Evolutionary conservation across 2,888 invertebrate species (phyloP), one percentile per base, ranked within the genome.

Genomic region (Lypha dubia): DNA sequence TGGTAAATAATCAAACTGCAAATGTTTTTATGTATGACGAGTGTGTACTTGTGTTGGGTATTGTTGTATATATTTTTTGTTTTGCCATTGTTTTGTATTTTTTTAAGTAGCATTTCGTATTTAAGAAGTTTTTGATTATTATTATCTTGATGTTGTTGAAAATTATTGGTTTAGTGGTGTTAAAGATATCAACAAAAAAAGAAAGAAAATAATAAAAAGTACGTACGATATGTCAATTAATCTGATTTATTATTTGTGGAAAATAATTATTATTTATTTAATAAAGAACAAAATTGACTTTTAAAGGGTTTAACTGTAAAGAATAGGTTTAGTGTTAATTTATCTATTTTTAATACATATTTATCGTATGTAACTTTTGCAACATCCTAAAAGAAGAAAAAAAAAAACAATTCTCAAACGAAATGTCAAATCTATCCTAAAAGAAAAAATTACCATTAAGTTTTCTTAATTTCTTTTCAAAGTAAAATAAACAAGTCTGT

Each of bases 131-230:
- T 35, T 65, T n/a, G n/a, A n/a, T n/a, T n/a, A n/a, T n/a, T n/a
- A n/a, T n/a, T 79, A 56, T 81, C 56, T 24, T 62, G 35, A 70
- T 62, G 62, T 41, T 81, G 81, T 38, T 17, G 75, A 56, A 76
- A 82, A 82, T 82, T 65, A 76, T 82, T 76, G 56, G 75, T 82
- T 82, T 77, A 62, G 74, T 84, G 81, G 81, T 81, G 84, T 81
- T 81, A 53, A 84, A 67, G 58, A 63, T 35, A n/a, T n/a, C n/a
- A n/a, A n/a, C n/a, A n/a, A n/a, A n/a, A n/a, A n/a, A n/a, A n/a
- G n/a, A n/a, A n/a, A n/a, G n/a, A n/a, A n/a, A n/a, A n/a, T 24
- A 44, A 32, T 46, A 73, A 56, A 62, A 41, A 75, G 35, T 7
- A 24, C 7, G 49, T 11, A 46, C 58, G 84, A 84, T 84, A 84